Evolutionary conservation across 2,113 vertebrate species (phyloP).

Genomic region (Pycnonotus jocosus): DNA sequence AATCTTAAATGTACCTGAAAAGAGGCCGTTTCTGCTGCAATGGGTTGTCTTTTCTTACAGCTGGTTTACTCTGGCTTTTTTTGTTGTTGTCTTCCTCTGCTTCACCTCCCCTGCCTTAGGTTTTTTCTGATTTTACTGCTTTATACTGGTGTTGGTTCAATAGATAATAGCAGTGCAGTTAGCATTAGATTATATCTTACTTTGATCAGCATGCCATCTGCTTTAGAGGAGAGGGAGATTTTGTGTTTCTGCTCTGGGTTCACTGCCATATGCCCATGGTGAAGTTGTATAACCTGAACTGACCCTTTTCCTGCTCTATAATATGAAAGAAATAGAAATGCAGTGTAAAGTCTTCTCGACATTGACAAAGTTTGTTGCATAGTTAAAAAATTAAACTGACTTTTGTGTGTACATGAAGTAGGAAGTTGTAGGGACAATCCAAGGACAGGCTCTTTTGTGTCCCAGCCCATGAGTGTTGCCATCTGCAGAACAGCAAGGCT

Average conservation of each 20-base stretch:
- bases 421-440: neutral
- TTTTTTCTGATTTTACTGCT: neutral
- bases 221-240: neutral
- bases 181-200: neutral
- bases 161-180: neutral
- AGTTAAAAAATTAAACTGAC: neutral
- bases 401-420: neutral
- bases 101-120: neutral
- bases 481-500: neutral
- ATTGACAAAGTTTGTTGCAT: neutral
- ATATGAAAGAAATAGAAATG: neutral
- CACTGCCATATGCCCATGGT: neutral
- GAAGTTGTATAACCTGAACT: neutral
- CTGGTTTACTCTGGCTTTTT: neutral
- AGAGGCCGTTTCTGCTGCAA: neutral
- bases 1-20: neutral
- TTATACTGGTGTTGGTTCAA: neutral
- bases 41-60: neutral
- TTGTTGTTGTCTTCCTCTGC: neutral
- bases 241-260: neutral
- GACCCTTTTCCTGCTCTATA: neutral
- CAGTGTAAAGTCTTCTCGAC: neutral
- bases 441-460: neutral
- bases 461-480: fast-evolving
- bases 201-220: neutral